These are phyloP conservation scores for Stegastes partitus DNA, from an alignment of 2,113 vertebrate species.

Conservation along the genomic window DNA sequence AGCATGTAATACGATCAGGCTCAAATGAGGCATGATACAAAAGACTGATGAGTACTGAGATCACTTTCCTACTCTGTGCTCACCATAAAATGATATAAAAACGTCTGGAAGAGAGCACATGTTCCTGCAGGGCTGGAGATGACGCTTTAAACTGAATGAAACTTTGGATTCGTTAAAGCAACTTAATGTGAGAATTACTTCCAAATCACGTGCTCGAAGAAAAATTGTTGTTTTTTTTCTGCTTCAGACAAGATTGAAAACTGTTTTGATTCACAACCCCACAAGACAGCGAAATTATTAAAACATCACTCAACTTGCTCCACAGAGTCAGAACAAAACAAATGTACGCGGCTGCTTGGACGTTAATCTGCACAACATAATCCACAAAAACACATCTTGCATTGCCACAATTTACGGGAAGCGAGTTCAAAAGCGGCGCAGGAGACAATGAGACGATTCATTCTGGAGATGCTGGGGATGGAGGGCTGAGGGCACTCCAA, in stretches of 20 bases:
- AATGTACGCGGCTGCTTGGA: constrained; percentile 23
- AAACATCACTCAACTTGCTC: constrained; percentile 31
- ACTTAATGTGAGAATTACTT: too few species aligned
- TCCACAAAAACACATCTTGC: constrained; percentile 71
- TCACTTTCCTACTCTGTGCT: constrained; percentile 53
- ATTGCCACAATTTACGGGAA: constrained; percentile 70
- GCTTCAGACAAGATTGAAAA: constrained; percentile 11
- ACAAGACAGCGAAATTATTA: constrained; percentile 6
- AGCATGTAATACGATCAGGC: constrained; percentile 63
- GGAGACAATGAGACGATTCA: constrained; percentile 84
- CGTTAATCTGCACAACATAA: constrained; percentile 52
- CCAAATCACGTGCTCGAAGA: too few species aligned
- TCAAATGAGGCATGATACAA: constrained; percentile 75
- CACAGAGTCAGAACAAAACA: constrained; percentile 38
- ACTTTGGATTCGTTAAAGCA: too few species aligned
- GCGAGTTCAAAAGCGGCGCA: constrained; percentile 71
- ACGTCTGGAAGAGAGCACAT: constrained; percentile 30
- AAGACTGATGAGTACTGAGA: constrained; percentile 74
- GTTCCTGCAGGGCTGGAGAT: not conserved
- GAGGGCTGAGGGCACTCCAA: constrained; percentile 72
- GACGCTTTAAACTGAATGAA: too few species aligned
- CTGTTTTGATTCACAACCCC: constrained; percentile 32
- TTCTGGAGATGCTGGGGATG: constrained; percentile 71
- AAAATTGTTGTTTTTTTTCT: too few species aligned
- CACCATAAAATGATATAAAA: constrained; percentile 21